Evolutionary conservation across 2,113 vertebrate species (phyloP).

Genomic region (Psittacula cyanocephala): DNA sequence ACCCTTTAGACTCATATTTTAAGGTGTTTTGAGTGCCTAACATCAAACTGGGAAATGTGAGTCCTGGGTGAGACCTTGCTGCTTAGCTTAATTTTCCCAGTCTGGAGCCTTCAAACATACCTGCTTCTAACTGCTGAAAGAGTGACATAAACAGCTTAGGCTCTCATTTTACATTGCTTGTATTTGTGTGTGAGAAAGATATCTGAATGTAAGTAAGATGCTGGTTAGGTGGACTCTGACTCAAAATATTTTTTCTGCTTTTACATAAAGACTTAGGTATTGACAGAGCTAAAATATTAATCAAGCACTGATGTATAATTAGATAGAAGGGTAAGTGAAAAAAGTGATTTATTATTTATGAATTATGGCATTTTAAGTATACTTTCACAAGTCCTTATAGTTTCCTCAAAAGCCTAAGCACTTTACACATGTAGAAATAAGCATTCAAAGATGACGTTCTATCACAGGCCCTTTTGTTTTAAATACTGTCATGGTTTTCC

Average conservation of each 20-base stretch:
- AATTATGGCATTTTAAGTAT: slow-evolving; percentile 12
- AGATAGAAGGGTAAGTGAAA: background rate
- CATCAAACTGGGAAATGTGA: background rate
- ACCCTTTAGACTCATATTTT: background rate
- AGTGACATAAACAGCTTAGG: background rate
- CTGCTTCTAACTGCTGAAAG: background rate
- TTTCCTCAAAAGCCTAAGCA: background rate
- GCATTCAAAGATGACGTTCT: background rate
- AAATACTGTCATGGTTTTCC: background rate
- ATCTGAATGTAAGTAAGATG: background rate
- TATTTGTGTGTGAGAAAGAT: background rate
- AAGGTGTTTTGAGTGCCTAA: background rate
- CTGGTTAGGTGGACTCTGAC: background rate
- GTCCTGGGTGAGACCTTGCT: background rate
- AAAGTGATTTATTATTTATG: slow-evolving; percentile 7
- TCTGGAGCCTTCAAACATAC: background rate
- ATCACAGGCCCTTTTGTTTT: background rate
- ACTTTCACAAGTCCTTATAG: background rate
- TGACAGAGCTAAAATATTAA: background rate
- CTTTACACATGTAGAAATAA: background rate
- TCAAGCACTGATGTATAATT: background rate
- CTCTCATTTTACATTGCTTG: background rate
- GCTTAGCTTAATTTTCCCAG: background rate
- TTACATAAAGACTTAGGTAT: background rate
- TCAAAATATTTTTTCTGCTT: background rate